Percentiles rank a stretch among this genome's conserved stretches.
These are phyloP conservation scores for Aethina tumida DNA, from an alignment of 1,140 invertebrate genomes.

Conservation along the genomic window DNA sequence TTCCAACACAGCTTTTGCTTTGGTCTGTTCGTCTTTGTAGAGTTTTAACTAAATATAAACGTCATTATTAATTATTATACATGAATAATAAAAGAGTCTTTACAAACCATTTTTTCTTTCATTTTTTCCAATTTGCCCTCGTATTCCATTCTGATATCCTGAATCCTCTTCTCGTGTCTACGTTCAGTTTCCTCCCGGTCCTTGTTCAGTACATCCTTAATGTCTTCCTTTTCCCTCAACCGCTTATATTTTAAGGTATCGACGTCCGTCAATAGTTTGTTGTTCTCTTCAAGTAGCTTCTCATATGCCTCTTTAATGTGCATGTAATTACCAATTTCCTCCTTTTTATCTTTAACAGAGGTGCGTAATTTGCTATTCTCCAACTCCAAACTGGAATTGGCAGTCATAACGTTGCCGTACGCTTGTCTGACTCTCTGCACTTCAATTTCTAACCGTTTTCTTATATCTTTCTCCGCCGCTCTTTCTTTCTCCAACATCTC, in stretches of 20 bases:
- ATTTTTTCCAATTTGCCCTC: constrained; percentile 56
- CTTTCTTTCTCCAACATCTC: constrained; percentile 16
- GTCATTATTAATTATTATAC: constrained; percentile 1
- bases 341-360: constrained; percentile 23
- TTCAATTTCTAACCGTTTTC: constrained; percentile 15
- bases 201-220: constrained; percentile 25
- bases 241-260: constrained; percentile 33
- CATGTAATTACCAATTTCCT: constrained; percentile 17
- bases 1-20: constrained; percentile 38
- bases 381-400: constrained; percentile 27
- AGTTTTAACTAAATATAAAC: constrained; percentile 31
- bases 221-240: constrained; percentile 29
- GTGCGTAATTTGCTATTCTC: constrained; percentile 26
- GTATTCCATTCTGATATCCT: constrained; percentile 48
- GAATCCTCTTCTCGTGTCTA: constrained; percentile 22
- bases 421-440: constrained; percentile 22
- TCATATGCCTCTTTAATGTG: constrained; percentile 32
- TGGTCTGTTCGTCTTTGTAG: constrained; percentile 38
- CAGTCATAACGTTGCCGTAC: constrained; percentile 24
- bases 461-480: constrained; percentile 5
- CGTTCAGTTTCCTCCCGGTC: constrained; percentile 18
- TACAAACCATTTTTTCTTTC: constrained; percentile 58
- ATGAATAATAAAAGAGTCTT: constrained; percentile 4
- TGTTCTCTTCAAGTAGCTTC: constrained; percentile 33
- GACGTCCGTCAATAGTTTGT: constrained; percentile 27